Conservation (phyloP, 2,888 invertebrate genomes). For the Mesoligia furuncula region DNA sequence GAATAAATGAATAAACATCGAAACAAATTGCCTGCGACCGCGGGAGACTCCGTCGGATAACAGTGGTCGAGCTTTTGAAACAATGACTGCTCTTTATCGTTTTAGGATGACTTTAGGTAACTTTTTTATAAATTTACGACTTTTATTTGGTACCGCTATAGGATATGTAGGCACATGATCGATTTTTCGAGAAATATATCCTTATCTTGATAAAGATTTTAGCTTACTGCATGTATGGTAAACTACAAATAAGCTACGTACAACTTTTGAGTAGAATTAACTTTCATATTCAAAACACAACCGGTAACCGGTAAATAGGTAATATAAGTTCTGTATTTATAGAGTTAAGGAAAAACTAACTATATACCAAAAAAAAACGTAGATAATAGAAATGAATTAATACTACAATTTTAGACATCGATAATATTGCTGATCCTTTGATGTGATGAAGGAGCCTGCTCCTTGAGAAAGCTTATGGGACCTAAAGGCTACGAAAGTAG, state of each 20-base stretch:
- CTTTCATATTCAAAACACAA: background rate
- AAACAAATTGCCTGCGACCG: conserved; percentile 81
- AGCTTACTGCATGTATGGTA: background rate
- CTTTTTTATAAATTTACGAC: conserved; percentile 66
- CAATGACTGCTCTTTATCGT: conserved; percentile 72
- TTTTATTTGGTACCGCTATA: conserved; percentile 48
- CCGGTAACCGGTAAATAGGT: conserved; percentile 6
- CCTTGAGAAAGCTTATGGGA: conserved; percentile 24
- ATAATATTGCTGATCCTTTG: conserved; percentile 13
- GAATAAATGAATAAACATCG: conserved; percentile 87
- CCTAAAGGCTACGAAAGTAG: conserved; percentile 31
- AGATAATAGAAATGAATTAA: background rate
- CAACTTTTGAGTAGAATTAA: background rate
- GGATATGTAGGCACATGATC: conserved; percentile 25
- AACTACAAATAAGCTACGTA: background rate
- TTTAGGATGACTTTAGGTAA: conserved; percentile 66
- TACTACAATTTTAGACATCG: background rate
- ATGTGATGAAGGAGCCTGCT: background rate
- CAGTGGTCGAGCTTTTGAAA: conserved; percentile 70
- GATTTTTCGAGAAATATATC: background rate
- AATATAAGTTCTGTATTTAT: background rate
- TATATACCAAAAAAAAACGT: background rate
- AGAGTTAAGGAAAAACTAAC: background rate
- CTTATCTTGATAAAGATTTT: background rate
- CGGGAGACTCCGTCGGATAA: conserved; percentile 63